Evolutionary conservation across 2,888 invertebrate genomes (phyloP).

Genomic region (Diogma glabrata): DNA sequence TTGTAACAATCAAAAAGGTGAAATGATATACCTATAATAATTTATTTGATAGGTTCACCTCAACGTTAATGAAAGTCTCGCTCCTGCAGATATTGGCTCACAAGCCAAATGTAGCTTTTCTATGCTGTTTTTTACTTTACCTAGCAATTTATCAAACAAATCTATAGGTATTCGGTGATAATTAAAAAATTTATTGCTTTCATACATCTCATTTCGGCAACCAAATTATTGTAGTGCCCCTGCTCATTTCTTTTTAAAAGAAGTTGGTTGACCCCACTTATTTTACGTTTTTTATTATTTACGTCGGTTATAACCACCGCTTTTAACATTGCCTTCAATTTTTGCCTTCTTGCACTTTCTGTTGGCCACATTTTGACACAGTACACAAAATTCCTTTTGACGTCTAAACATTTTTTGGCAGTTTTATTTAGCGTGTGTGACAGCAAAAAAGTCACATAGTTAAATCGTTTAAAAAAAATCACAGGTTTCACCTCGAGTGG

Average conservation of each 20-base stretch:
- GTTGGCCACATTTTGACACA: too few species aligned
- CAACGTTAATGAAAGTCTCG: not conserved
- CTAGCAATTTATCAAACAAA: not conserved
- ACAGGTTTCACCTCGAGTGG: too few species aligned
- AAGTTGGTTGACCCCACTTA: not conserved
- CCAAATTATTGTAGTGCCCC: not conserved
- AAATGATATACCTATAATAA: too few species aligned
- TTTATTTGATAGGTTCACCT: not conserved
- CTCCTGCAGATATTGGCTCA: not conserved
- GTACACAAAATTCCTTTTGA: too few species aligned
- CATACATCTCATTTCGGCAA: not conserved
- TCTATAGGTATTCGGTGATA: not conserved
- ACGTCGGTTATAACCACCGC: too few species aligned
- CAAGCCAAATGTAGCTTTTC: not conserved
- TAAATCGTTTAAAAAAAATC: too few species aligned
- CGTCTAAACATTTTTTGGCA: too few species aligned
- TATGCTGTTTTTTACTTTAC: not conserved
- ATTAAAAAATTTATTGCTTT: not conserved
- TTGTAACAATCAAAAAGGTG: not conserved
- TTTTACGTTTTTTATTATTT: not conserved
- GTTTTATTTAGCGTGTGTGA: too few species aligned
- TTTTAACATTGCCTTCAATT: too few species aligned
- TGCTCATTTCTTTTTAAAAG: slow-evolving; percentile 2
- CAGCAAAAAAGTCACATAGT: too few species aligned
- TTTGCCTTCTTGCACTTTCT: too few species aligned